These are phyloP conservation scores for Fregetta grallaria DNA, from an alignment of 2,113 vertebrate genomes.

Conservation along the genomic window DNA sequence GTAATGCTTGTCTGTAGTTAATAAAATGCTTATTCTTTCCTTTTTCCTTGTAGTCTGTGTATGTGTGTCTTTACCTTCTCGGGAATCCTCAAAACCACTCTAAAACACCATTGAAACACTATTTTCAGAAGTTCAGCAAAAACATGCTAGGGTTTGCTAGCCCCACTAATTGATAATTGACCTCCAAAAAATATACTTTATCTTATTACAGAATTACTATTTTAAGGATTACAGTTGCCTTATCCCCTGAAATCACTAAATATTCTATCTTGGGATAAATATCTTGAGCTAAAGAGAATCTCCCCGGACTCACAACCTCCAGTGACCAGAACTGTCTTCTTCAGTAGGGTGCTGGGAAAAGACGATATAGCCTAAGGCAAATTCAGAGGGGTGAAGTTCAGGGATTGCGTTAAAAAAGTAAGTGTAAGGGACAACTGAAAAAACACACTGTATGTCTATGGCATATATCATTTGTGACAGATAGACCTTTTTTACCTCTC, in stretches of 20 bases:
- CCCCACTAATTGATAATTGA: neutral
- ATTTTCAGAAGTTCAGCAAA: neutral
- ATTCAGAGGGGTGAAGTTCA: neutral
- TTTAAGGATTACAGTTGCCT: neutral
- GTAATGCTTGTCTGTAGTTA: too few relatives aligned
- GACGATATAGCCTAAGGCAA: neutral
- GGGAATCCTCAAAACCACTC: too few relatives aligned
- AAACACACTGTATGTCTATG: neutral
- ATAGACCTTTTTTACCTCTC: neutral
- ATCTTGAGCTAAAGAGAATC: neutral
- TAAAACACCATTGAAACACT: rapidly evolving
- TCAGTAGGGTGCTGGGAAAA: neutral
- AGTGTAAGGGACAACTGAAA: neutral
- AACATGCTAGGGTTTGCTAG: neutral
- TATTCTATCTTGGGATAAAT: neutral
- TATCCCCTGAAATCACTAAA: neutral
- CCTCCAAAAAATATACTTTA: neutral
- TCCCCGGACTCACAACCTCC: neutral
- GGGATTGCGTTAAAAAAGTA: neutral
- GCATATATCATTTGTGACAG: neutral
- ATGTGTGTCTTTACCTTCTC: too few relatives aligned
- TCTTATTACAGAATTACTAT: neutral
- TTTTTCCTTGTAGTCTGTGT: too few relatives aligned
- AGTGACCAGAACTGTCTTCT: neutral
- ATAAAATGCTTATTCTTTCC: too few relatives aligned